phyloP scores from a whole-genome alignment of 2,888 invertebrate genomes.

The Agrochola circellaris region DNA sequence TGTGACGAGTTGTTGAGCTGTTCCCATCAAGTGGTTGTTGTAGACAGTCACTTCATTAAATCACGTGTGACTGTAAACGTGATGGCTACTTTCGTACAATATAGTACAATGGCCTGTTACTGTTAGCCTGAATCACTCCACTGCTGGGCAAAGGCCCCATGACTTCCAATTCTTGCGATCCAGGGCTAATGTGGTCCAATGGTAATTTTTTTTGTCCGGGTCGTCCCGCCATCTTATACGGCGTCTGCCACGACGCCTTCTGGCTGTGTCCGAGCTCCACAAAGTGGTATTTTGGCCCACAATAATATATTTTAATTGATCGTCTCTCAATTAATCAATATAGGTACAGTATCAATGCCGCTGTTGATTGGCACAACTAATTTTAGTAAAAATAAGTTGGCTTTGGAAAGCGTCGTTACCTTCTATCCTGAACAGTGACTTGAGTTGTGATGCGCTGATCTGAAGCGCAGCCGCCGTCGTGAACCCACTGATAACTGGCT shows the following conservation, averaged over 20 bases:
- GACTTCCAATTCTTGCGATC: no score
- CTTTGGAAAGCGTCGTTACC: conserved; percentile 68
- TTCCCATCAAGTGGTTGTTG: neutral
- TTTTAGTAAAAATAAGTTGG: neutral
- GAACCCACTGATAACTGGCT: conserved; percentile 96
- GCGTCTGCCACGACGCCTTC: neutral
- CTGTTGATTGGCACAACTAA: neutral
- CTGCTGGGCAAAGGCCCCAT: neutral
- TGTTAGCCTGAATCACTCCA: neutral
- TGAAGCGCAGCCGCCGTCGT: conserved; percentile 96
- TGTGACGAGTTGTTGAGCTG: neutral
- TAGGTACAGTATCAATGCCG: neutral
- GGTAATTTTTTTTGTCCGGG: neutral
- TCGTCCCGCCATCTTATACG: neutral
- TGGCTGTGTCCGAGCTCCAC: neutral
- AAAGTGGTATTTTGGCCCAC: neutral
- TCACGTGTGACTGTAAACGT: neutral
- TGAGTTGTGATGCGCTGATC: conserved; percentile 95
- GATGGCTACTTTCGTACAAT: neutral
- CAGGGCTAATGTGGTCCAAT: neutral
- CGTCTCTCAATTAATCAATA: neutral
- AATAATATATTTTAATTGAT: neutral
- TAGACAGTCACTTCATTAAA: neutral
- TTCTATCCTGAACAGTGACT: conserved; percentile 92
- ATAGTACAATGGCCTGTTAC: neutral